A percentile compares a stretch with the other conserved stretches of the same genome.
Conservation (phyloP, 2,888 invertebrate species). For the Nesidiocoris tenuis region DNA sequence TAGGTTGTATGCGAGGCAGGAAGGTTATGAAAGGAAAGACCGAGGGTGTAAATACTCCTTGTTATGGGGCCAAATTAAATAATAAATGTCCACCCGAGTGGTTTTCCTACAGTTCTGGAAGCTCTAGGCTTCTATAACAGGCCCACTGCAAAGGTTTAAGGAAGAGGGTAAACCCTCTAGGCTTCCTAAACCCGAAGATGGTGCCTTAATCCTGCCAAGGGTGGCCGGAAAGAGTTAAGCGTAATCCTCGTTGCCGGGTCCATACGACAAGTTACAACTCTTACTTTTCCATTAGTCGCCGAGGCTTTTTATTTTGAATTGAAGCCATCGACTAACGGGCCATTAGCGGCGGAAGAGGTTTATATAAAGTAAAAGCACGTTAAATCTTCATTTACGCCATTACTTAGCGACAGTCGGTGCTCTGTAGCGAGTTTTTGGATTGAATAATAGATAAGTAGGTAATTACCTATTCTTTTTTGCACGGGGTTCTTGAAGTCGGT, state of each 20-base stretch:
- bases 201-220: background rate
- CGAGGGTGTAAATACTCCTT: background rate
- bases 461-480: too few species aligned
- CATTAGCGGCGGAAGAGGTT: too few species aligned
- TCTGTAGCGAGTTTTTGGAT: too few species aligned
- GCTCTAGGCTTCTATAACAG: background rate
- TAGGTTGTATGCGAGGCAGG: background rate
- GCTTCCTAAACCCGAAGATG: background rate
- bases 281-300: background rate
- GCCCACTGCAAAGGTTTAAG: background rate
- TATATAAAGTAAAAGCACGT: too few species aligned
- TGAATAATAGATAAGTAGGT: too few species aligned
- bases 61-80: constrained; percentile 14
- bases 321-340: background rate
- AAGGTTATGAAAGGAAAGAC: background rate
- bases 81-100: constrained; percentile 24
- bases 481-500: too few species aligned
- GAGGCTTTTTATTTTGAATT: background rate
- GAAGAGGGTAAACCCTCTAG: background rate
- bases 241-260: background rate
- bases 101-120: constrained; percentile 7
- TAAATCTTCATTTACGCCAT: too few species aligned
- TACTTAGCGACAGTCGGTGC: too few species aligned
- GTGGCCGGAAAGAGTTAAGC: background rate
- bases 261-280: background rate